Evolutionary conservation across 2,888 invertebrate genomes (phyloP).

Genomic region (Thymelicus acteon): DNA sequence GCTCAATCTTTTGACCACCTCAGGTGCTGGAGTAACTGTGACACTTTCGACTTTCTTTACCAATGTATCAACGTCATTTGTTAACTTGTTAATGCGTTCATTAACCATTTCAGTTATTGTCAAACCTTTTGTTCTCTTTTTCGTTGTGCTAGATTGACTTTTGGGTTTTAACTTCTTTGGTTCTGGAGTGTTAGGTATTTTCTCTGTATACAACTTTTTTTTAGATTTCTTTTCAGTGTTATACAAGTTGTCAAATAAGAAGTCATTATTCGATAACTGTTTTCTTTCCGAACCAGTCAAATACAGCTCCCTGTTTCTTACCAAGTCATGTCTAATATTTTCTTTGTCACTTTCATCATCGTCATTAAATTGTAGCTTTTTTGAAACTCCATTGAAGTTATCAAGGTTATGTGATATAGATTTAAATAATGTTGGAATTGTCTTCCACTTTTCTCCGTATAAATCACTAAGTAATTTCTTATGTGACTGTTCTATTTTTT

Average conservation of each 20-base stretch:
- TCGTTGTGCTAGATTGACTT: constrained; percentile 57
- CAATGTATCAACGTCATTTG: constrained; percentile 50
- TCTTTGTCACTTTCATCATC: constrained; percentile 72
- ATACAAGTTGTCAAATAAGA: constrained; percentile 24
- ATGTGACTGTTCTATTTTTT: constrained; percentile 71
- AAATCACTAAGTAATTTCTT: constrained; percentile 77
- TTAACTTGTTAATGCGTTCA: constrained; percentile 49
- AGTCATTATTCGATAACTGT: constrained; percentile 50
- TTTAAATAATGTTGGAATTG: constrained; percentile 75
- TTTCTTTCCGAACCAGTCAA: constrained; percentile 66
- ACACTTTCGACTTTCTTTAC: constrained; percentile 58
- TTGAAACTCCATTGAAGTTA: constrained; percentile 60
- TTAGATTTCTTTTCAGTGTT: constrained; percentile 66
- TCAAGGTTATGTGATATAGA: constrained; percentile 58
- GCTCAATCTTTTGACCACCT: constrained; percentile 63
- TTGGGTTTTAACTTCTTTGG: constrained; percentile 54
- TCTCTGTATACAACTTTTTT: constrained; percentile 72
- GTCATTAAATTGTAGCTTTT: constrained; percentile 64
- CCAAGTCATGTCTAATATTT: constrained; percentile 61
- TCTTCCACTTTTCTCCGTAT: constrained; percentile 84
- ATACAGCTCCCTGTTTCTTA: constrained; percentile 64
- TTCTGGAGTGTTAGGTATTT: constrained; percentile 65
- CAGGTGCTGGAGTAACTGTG: constrained; percentile 49
- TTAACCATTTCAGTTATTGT: constrained; percentile 72
- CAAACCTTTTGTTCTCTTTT: constrained; percentile 63